phyloP scores from a whole-genome alignment of 2,888 invertebrate genomes.

The Stratiomys singularior region DNA sequence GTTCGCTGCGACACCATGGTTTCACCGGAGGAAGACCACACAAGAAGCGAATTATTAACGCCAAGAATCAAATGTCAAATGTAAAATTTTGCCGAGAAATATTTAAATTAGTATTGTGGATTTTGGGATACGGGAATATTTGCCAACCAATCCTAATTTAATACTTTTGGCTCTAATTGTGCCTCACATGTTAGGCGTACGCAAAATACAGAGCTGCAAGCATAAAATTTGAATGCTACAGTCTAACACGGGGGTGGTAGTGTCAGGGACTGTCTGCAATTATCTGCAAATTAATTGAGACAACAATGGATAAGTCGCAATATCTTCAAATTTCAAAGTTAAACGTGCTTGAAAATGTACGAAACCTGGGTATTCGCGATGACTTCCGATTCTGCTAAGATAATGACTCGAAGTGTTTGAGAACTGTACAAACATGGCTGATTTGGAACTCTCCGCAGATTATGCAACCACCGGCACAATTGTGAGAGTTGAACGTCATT shows the following conservation, averaged over 20 bases:
- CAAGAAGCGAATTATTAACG: conserved; percentile 4
- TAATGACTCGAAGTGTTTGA: background rate
- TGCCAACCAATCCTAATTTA: background rate
- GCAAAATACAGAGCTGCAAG: conserved; percentile 21
- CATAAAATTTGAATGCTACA: conserved; percentile 9
- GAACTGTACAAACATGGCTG: background rate
- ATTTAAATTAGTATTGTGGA: background rate
- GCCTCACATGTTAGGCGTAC: conserved; percentile 23
- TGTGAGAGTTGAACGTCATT: background rate
- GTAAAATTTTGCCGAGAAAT: conserved; percentile 23
- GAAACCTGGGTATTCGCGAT: too few species aligned
- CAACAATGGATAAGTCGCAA: too few species aligned
- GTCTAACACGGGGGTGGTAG: conserved; percentile 23
- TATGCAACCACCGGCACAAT: background rate
- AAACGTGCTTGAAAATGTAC: background rate
- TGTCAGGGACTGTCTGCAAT: conserved; percentile 8
- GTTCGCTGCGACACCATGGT: background rate
- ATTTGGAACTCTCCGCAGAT: background rate
- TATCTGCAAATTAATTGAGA: conserved; percentile 31
- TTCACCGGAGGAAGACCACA: conserved; percentile 10
- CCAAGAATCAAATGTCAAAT: background rate
- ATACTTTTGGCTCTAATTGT: conserved; percentile 25
- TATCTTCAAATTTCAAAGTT: background rate
- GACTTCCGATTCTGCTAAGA: background rate
- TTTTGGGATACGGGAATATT: conserved; percentile 24